A percentile compares a stretch with the other conserved stretches of the same genome.
Conservation (phyloP, 2,888 invertebrate species). For the Machimus rusticus region DNA sequence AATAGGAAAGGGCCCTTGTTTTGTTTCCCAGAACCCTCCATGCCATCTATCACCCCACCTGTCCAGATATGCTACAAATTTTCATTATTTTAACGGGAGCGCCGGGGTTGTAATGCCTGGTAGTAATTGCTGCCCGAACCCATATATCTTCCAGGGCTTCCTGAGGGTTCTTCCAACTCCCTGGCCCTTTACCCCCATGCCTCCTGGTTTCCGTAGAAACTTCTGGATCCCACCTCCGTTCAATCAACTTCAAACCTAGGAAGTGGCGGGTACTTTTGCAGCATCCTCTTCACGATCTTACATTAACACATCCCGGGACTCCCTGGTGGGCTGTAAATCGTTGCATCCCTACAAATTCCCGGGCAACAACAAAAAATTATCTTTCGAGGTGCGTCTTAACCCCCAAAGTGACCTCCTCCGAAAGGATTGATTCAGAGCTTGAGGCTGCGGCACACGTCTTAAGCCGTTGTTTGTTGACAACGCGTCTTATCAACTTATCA, state of each 20-base stretch:
- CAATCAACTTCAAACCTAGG: neutral
- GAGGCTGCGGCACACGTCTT: neutral
- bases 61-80: neutral
- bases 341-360: neutral
- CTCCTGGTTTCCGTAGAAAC: neutral
- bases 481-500: constrained; percentile 25
- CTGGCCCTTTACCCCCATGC: neutral
- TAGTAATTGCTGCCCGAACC: neutral
- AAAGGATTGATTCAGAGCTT: neutral
- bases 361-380: neutral
- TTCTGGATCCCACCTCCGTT: neutral
- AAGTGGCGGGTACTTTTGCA: neutral
- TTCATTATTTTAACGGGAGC: neutral
- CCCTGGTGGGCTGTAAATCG: constrained; percentile 5
- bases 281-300: neutral
- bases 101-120: neutral
- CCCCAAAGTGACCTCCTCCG: neutral
- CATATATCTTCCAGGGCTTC: neutral
- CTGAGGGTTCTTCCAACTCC: neutral
- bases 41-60: neutral
- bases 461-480: neutral
- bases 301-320: neutral
- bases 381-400: neutral
- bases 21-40: neutral
- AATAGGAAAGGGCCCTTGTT: neutral